Percentiles rank a stretch among this genome's conserved stretches.
Evolutionary conservation across 2,888 invertebrate species (phyloP).

Genomic region (Heliothis peltigera): DNA sequence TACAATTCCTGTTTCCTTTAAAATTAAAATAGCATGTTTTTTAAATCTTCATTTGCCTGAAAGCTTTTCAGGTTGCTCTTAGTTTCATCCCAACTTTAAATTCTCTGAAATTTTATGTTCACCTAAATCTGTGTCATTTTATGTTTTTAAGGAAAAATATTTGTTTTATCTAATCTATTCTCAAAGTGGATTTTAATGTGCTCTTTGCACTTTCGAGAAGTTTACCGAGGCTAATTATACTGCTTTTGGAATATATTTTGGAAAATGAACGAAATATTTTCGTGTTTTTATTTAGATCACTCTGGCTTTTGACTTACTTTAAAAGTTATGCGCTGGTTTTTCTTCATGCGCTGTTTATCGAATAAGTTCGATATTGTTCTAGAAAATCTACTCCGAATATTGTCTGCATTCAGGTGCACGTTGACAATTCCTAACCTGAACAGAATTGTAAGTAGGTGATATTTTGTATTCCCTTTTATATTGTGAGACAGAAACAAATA

Average conservation of each 20-base stretch:
- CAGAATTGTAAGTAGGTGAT: conserved; percentile 45
- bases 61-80: background rate
- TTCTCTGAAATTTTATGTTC: conserved; percentile 1
- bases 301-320: conserved; percentile 1
- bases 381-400: background rate
- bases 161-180: background rate
- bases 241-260: background rate
- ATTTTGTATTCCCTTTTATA: conserved; percentile 39
- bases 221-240: background rate
- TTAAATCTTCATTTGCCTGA: conserved; percentile 6
- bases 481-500: conserved; percentile 38
- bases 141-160: background rate
- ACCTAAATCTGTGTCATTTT: background rate
- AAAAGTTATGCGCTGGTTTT: no score
- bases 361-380: conserved; percentile 8
- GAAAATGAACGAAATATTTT: conserved; percentile 4
- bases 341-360: no score
- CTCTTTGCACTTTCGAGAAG: conserved; percentile 1
- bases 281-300: background rate
- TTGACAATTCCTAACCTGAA: conserved; percentile 36
- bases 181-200: background rate
- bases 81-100: background rate
- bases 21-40: conserved; percentile 1
- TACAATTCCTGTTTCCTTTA: background rate
- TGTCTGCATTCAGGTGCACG: conserved; percentile 14